Conservation (phyloP, 2,797 vertebrate genomes). For the Oryzias dopingdopingensis region DNA sequence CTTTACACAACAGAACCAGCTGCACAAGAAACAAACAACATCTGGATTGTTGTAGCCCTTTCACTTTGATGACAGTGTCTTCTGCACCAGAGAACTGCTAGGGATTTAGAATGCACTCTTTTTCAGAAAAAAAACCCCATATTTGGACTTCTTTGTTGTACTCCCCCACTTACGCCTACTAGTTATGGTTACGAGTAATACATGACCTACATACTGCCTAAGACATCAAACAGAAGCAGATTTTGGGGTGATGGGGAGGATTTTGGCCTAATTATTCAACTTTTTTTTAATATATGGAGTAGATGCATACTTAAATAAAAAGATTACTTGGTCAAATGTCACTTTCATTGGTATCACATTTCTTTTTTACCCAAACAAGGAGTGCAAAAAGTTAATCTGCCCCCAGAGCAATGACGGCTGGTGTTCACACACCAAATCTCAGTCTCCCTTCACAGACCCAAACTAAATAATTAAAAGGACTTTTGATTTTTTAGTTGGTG, state of each 20-base stretch:
- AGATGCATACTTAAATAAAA: constrained; percentile 19
- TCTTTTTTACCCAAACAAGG: not conserved
- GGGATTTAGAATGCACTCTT: constrained; percentile 25
- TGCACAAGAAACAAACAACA: constrained; percentile 61
- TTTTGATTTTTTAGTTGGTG: constrained; percentile 9
- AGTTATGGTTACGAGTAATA: constrained; percentile 48
- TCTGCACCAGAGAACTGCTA: constrained; percentile 9
- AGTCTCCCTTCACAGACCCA: not conserved
- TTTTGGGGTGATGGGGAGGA: constrained; percentile 20
- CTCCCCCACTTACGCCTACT: constrained; percentile 33
- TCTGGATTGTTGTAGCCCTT: constrained; percentile 37
- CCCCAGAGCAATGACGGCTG: not conserved
- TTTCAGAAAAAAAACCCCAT: constrained; percentile 31
- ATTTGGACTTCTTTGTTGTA: constrained; percentile 56
- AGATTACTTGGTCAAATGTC: too few species aligned
- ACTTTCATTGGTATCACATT: constrained; percentile 6
- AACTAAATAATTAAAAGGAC: constrained; percentile 9
- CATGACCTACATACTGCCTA: constrained; percentile 62
- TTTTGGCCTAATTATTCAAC: constrained; percentile 48
- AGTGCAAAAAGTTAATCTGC: not conserved
- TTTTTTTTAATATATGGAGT: too few species aligned
- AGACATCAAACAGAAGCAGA: constrained; percentile 51
- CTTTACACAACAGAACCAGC: constrained; percentile 48
- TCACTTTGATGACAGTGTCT: constrained; percentile 11
- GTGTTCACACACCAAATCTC: not conserved